Percentiles rank a stretch among this genome's conserved stretches.
Evolutionary conservation across 2,797 vertebrate genomes (phyloP).

Genomic region (Thripadectes ignobilis): DNA sequence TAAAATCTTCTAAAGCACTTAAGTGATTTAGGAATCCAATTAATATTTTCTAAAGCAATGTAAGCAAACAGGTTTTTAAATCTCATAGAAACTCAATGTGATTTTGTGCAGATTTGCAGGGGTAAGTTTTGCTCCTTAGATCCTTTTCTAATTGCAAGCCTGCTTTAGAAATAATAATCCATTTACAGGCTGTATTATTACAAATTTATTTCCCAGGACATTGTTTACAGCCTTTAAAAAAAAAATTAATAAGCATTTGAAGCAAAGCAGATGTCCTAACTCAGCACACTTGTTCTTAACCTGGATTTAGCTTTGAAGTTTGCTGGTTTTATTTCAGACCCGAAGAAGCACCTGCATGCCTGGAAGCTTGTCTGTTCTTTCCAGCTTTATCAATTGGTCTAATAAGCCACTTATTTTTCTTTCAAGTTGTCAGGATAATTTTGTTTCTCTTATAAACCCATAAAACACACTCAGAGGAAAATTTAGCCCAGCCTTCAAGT

Average conservation of each 20-base stretch:
- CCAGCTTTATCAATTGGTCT: neutral
- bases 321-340: neutral
- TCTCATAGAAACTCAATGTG: neutral
- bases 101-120: neutral
- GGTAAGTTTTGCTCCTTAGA: neutral
- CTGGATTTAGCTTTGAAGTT: constrained; percentile 2
- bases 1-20: neutral
- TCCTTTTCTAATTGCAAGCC: neutral
- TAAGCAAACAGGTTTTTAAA: neutral
- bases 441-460: neutral
- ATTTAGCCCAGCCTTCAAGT: neutral
- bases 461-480: neutral
- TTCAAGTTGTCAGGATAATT: neutral
- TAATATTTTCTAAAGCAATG: constrained; percentile 4
- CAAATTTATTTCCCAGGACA: constrained; percentile 1
- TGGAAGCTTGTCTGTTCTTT: constrained; percentile 7
- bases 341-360: neutral
- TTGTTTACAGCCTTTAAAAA: constrained; percentile 19
- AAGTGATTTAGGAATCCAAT: neutral
- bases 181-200: neutral
- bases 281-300: neutral
- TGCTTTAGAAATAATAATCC: neutral
- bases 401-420: neutral
- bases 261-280: constrained; percentile 10
- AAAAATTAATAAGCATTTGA: neutral